phyloP scores from a whole-genome alignment of 2,113 vertebrate species.

The Crocuta crocuta region DNA sequence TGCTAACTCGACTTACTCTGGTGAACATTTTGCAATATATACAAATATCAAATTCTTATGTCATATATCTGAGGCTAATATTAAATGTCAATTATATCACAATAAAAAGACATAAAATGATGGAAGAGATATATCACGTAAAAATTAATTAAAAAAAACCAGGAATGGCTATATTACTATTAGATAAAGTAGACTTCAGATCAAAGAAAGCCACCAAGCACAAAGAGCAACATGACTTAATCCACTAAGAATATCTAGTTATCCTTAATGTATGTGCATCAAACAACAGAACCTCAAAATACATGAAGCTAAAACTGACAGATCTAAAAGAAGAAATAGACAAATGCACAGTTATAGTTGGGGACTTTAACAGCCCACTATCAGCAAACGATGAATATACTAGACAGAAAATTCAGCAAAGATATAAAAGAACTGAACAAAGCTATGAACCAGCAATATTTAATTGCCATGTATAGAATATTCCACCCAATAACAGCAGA shows the following conservation, averaged over 20 bases:
- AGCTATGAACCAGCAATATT: neutral
- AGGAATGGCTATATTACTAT: neutral
- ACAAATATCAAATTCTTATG: neutral
- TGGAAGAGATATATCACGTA: neutral
- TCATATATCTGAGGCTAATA: neutral
- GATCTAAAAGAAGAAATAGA: neutral
- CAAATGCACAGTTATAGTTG: neutral
- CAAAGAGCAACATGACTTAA: neutral
- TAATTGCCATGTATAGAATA: neutral
- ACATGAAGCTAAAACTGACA: neutral
- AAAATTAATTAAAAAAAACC: neutral
- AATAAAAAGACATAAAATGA: neutral
- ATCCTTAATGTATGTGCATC: neutral
- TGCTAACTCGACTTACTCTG: neutral
- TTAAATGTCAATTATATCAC: neutral
- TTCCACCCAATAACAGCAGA: neutral
- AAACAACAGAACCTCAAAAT: neutral
- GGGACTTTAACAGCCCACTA: neutral
- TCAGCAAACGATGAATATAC: neutral
- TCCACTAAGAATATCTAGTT: neutral
- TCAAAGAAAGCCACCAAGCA: neutral
- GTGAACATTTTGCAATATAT: neutral
- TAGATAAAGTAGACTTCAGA: conserved; percentile 12
- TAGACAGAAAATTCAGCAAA: neutral
- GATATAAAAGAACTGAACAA: neutral